A percentile compares a stretch with the other conserved stretches of the same genome.
These are phyloP conservation scores for Calcarius lapponicus DNA, from an alignment of 2,797 vertebrate genomes.

Conservation along the genomic window DNA sequence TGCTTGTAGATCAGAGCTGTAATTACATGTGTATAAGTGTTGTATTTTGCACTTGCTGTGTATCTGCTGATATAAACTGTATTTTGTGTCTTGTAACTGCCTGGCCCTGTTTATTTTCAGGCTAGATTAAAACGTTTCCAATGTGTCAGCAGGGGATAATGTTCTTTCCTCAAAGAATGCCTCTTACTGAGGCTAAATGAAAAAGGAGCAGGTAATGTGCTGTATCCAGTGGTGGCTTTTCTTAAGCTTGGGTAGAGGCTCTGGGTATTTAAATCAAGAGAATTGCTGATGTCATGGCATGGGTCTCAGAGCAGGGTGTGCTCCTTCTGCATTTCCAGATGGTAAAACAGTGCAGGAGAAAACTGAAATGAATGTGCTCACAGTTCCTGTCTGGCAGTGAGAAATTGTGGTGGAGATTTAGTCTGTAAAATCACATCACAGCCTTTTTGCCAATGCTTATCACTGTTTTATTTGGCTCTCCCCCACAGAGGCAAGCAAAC, in stretches of 20 bases:
- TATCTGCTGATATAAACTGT: neutral
- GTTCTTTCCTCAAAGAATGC: neutral
- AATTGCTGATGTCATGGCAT: neutral
- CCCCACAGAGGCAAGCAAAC: conserved; percentile 94
- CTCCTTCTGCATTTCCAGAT: neutral
- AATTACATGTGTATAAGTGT: neutral
- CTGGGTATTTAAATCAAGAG: neutral
- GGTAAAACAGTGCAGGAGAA: neutral
- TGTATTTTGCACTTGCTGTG: neutral
- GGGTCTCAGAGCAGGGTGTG: neutral
- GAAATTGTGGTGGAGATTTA: neutral
- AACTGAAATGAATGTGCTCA: neutral
- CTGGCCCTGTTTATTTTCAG: neutral
- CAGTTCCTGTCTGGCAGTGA: neutral
- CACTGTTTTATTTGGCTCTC: conserved; percentile 13
- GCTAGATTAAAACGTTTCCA: neutral
- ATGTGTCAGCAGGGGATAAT: neutral
- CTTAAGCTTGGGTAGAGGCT: neutral
- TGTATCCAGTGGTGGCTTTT: neutral
- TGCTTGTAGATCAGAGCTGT: neutral
- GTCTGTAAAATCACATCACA: neutral
- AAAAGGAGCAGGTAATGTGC: neutral
- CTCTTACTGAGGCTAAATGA: neutral
- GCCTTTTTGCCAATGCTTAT: neutral
- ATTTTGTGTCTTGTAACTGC: neutral